phyloP scores from a whole-genome alignment of 2,888 invertebrate species.

The Apeira syringaria region DNA sequence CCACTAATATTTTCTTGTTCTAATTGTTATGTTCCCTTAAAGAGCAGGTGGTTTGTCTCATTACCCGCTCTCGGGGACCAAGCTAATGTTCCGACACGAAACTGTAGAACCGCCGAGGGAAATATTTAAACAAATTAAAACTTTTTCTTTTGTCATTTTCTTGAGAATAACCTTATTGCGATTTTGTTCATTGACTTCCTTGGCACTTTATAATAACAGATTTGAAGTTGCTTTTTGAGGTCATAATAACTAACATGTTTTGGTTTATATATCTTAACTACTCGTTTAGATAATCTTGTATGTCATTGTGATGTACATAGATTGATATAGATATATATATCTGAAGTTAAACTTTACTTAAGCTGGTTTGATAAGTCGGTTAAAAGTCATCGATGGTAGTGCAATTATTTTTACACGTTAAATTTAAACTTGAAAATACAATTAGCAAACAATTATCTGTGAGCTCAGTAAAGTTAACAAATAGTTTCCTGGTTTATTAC shows the following conservation, averaged over 20 bases:
- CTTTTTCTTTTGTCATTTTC: slow-evolving; percentile 69
- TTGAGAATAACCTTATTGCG: slow-evolving; percentile 61
- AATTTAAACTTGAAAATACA: slow-evolving; percentile 8
- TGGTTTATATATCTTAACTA: too few relatives aligned
- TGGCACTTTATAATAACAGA: slow-evolving; percentile 38
- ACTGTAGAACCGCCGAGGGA: slow-evolving; percentile 65
- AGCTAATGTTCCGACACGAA: slow-evolving; percentile 66
- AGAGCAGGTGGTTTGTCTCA: slow-evolving; percentile 79
- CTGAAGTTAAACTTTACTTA: too few relatives aligned
- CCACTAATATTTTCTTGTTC: slow-evolving; percentile 80
- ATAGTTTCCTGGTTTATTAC: slow-evolving; percentile 22
- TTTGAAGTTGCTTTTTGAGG: too few relatives aligned
- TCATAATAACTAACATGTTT: too few relatives aligned
- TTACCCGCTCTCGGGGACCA: slow-evolving; percentile 59
- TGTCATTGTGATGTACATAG: too few relatives aligned
- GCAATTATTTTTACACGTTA: slow-evolving; percentile 6
- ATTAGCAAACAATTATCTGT: slow-evolving; percentile 16
- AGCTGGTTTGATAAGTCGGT: too few relatives aligned
- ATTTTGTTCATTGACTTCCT: slow-evolving; percentile 62
- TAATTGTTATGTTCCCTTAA: slow-evolving; percentile 81
- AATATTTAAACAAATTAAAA: slow-evolving; percentile 83
- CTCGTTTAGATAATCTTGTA: too few relatives aligned
- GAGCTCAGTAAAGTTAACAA: slow-evolving; percentile 18
- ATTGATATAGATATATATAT: too few relatives aligned
- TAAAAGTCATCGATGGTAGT: too few relatives aligned